These are phyloP conservation scores for Psilopogon haemacephalus DNA, from an alignment of 2,113 vertebrate species.

Conservation along the genomic window DNA sequence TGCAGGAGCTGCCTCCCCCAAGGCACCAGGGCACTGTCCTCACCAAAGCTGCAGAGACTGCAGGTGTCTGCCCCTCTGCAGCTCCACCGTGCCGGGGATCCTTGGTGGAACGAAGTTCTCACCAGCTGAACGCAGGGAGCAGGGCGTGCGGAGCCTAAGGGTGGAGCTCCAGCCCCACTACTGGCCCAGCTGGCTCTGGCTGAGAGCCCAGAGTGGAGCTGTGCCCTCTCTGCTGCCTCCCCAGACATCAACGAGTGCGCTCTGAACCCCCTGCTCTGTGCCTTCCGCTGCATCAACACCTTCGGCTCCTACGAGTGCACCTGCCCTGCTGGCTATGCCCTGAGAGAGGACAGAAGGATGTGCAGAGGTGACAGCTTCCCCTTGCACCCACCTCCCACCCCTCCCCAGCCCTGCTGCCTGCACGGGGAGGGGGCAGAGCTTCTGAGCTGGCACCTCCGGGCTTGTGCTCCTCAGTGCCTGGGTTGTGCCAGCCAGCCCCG, in stretches of 20 bases:
- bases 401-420: background rate
- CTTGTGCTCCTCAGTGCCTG: background rate
- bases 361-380: slow-evolving; percentile 83
- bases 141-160: background rate
- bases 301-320: slow-evolving; percentile 91
- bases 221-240: background rate
- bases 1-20: background rate
- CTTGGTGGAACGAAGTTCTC: background rate
- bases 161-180: rapidly evolving
- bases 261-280: slow-evolving; percentile 90
- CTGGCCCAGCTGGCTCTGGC: background rate
- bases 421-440: background rate
- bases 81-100: background rate
- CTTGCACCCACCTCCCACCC: background rate
- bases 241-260: slow-evolving; percentile 92
- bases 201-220: background rate
- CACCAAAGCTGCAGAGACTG: background rate
- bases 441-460: background rate
- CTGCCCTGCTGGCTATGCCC: slow-evolving; percentile 88
- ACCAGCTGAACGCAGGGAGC: rapidly evolving
- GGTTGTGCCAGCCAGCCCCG: background rate
- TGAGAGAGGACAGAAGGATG: slow-evolving; percentile 90
- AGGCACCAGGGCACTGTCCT: background rate
- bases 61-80: background rate
- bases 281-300: slow-evolving; percentile 94